Conservation (phyloP, 2,113 vertebrate species). For the Misgurnus anguillicaudatus region DNA sequence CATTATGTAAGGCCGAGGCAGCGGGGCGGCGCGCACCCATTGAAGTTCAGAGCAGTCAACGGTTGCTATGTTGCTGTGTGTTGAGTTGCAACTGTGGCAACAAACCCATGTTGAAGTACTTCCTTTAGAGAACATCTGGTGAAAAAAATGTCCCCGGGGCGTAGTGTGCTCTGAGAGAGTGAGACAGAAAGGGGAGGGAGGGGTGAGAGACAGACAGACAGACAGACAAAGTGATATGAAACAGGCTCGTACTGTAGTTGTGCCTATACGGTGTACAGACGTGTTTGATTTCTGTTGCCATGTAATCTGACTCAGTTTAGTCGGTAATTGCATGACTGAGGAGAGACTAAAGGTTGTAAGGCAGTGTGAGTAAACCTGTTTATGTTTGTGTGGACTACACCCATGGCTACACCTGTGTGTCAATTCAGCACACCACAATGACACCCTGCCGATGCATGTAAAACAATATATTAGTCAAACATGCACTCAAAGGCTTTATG, state of each 20-base stretch:
- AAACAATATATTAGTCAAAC: background rate
- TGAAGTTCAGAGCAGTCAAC: slow-evolving; percentile 38
- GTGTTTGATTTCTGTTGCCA: slow-evolving; percentile 16
- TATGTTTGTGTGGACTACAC: slow-evolving; percentile 50
- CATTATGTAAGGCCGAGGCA: slow-evolving; percentile 53
- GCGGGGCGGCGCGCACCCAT: slow-evolving; percentile 36
- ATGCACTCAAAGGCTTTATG: background rate
- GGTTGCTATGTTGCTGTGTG: slow-evolving; percentile 51
- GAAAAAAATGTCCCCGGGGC: slow-evolving; percentile 32
- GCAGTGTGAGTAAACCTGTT: slow-evolving; percentile 51
- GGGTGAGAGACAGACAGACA: background rate
- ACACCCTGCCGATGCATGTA: background rate
- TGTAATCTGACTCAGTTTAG: slow-evolving; percentile 31
- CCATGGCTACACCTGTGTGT: slow-evolving; percentile 47
- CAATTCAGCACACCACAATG: slow-evolving; percentile 8
- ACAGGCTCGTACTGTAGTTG: background rate
- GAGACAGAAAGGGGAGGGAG: slow-evolving; percentile 2
- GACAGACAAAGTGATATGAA: slow-evolving; percentile 14
- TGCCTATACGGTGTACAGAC: background rate
- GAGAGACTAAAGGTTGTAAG: slow-evolving; percentile 31
- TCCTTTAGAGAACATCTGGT: slow-evolving; percentile 56
- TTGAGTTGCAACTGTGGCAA: slow-evolving; percentile 53
- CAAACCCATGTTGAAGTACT: slow-evolving; percentile 49
- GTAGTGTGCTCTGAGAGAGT: slow-evolving; percentile 7
- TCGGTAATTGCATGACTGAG: slow-evolving; percentile 3